Evolutionary conservation across 2,888 invertebrate genomes (phyloP), one percentile per base, ranked within the genome.

Genomic region (Lordiphosa andalusiaca): DNA sequence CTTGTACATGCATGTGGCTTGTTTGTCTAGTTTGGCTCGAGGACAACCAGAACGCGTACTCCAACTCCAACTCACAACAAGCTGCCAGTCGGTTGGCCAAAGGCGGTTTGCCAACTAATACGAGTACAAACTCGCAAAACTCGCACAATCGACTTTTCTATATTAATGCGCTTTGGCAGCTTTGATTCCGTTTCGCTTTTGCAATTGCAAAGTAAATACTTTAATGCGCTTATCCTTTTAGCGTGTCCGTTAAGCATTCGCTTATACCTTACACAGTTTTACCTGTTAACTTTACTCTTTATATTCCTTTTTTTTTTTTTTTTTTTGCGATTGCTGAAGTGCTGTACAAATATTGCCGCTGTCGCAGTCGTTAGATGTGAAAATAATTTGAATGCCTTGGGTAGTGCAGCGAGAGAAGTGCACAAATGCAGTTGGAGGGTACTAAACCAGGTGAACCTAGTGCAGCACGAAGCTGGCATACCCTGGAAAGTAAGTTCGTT

Each of bases 221-320:
- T 50, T 78, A 84, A 78, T 78, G 83, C 80, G 83, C 85, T 78
- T 78, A 78, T 78, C 77, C 77, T 78, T 84, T 78, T 84, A 78
- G 69, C 65, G 72, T 61, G 58, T 63, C 71, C 65, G 71, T 77
- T 63, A 64, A 71, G 64, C 68, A 71, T 73, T 71, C 57, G 56
- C 50, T 81, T 58, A 66, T 19, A 39, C 41, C 42, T 44, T 37
- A 23, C 30, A 12, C 16, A 44, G 44, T 42, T 33, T 19, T 13
- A 12, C 4, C 7, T 33, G 38, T 12, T 42, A 6, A 19, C 33
- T 19, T 47, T 36, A 44, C n/a, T 51, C 23, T 21, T 42, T 41
- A 6, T 38, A 46, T 13, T 7, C 23, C 30, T 23, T 39, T 56
- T 37, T 51, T n/a, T n/a, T n/a, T n/a, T 4, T 38, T 35, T 58